Evolutionary conservation across 2,797 vertebrate species (phyloP), one percentile per base, ranked within the genome.

Genomic region (Sibirionetta formosa): DNA sequence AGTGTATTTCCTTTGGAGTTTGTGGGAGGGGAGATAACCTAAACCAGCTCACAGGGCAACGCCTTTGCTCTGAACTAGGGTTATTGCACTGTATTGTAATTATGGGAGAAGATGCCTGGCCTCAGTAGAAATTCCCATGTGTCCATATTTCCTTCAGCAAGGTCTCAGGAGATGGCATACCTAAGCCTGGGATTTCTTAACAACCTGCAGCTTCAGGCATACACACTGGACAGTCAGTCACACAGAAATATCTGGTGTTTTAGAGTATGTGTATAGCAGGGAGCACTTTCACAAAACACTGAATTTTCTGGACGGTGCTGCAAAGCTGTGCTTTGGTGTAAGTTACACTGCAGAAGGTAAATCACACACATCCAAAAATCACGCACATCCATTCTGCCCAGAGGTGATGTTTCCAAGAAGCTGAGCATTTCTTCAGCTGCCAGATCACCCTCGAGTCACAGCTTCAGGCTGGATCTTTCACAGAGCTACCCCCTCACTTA

Each of bases 81-180:
- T 78, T 68, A 68, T 14, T n/a, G 48, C 54, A 46, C n/a, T 65
- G 27, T 27, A 42, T 3, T 20, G 18, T 51, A 51, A 10, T 65
- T 2, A 0, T n/a, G 53, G 46, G 7, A 61, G 11, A 8, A 29
- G 9, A 33, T 0, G 0, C 23, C 29, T 65, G 51, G 56, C 27
- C 53, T 70, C 31, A 0, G 0, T 0, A 58, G 51, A 66, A 48
- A 35, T 57, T 61, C 24, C 7, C 31, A 14, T 1, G 0, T 3
- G 5, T 70, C 36, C 24, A 9, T 44, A 22, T 82, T 53, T 85
- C 71, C 38, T 87, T 66, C 57, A 53, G 11, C 36, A 63, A 76
- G 11, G 53, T 35, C 63, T 38, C 24, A 73, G 27, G 22, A 54
- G 11, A n/a, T 22, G 22, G 33, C n/a, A 72, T 36, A 44, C 14